Base-by-base conservation (phyloP, 1,140 invertebrate genomes). In the Pinna nobilis region DNA sequence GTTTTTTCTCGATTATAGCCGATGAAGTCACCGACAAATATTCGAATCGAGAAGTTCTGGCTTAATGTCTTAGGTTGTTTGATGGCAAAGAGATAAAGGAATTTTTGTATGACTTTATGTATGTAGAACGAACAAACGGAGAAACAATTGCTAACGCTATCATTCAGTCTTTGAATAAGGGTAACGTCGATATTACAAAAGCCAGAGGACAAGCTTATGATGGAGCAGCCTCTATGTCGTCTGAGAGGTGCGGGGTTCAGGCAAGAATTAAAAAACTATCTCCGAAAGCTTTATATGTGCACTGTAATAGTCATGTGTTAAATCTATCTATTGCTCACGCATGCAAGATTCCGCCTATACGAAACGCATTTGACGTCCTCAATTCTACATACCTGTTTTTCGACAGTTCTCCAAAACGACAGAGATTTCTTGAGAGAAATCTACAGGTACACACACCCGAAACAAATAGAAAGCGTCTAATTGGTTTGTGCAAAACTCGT, bases 331-430 rank as follows among this genome's bases (percentile, higher is more conserved):
- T 66, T 30, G 60, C 70, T 9, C 28, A 3, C 6, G 47, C 70
- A 28, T 66, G 61, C 20, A 73, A 66, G 41, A 3, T 59, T 18
- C 49, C 59, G 3, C 11, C n/a, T 30, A 47, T 68, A 18, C 13
- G 70, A n/a, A 65, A 72, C 59, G 51, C 65, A 44, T 57, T 63
- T 47, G 72, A 74, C 53, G 61, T 47, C 47, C 7, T 60, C 20
- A 68, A 74, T 49, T 39, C 32, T 51, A 61, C 44, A 3, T 68
- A 23, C 49, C 33, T 74, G 18, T 61, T 74, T 51, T 69, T 69
- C 63, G 15, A 44, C 41, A 61, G 39, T 23, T 68, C 64, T 33
- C 61, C 37, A 50, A 51, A 39, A 20, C 41, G 53, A 57, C 25
- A 73, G 28, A 32, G 37, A 5, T 67, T 73, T 20, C 39, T 73